Evolutionary conservation across 2,888 invertebrate genomes (phyloP).

Genomic region (Drosophila pseudotakahashii): DNA sequence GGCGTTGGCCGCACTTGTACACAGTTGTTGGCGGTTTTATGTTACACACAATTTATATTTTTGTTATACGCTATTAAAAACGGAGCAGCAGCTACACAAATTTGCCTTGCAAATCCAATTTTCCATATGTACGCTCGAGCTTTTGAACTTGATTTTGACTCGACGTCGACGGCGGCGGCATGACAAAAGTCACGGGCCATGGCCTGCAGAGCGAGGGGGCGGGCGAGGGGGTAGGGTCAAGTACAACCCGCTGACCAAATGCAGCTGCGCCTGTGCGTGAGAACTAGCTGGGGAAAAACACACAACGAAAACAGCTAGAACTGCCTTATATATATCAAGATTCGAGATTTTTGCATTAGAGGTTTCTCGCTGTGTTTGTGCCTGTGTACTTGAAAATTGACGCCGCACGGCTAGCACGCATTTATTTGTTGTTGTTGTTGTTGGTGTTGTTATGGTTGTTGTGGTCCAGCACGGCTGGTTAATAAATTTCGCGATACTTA

Average conservation of each 20-base stretch:
- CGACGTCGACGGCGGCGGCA: constrained; percentile 43
- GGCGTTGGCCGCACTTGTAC: constrained; percentile 62
- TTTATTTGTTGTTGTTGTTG: constrained; percentile 37
- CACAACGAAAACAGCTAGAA: constrained; percentile 14
- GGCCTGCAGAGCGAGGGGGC: constrained; percentile 45
- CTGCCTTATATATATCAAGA: constrained; percentile 76
- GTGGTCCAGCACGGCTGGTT: constrained; percentile 62
- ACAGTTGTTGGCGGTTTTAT: constrained; percentile 75
- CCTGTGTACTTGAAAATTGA: constrained; percentile 73
- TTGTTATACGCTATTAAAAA: constrained; percentile 56
- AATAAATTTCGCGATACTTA: constrained; percentile 81
- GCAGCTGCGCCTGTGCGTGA: constrained; percentile 77
- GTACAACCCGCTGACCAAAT: constrained; percentile 64
- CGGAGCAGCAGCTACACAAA: constrained; percentile 51
- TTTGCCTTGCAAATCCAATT: constrained; percentile 76
- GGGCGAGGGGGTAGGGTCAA: constrained; percentile 63
- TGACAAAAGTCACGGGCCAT: constrained; percentile 62
- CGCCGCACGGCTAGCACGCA: constrained; percentile 75
- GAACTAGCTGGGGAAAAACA: constrained; percentile 65
- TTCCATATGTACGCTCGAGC: constrained; percentile 8
- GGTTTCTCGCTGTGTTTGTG: neutral
- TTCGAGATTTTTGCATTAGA: constrained; percentile 75
- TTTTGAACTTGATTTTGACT: constrained; percentile 75
- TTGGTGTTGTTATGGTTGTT: constrained; percentile 9
- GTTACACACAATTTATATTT: constrained; percentile 70